Evolutionary conservation across 2,888 invertebrate species (phyloP), one percentile per base, ranked within the genome.

Genomic region (Amphipoea oculea): DNA sequence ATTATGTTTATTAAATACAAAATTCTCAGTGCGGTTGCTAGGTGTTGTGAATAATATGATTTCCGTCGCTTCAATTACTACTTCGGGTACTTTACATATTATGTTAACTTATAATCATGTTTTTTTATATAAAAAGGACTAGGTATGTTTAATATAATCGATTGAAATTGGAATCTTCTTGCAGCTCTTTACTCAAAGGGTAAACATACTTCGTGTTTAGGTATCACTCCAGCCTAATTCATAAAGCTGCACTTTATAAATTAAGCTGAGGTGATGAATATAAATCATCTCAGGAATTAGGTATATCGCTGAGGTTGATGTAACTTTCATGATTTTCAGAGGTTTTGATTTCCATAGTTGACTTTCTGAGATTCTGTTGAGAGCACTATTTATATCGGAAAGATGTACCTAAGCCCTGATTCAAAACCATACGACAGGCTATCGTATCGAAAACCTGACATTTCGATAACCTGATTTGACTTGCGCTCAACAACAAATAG

Each of bases 1-100:
- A 62, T 54, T 63, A 36, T 68, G 51, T 54, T 70, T 80, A 62
- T 51, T 68, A 20, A 3, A 20, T 63, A 63, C 62, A 14, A 4
- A 20, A 36, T 17, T 23, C 12, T 29, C 5, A 7, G 20, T 54
- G 51, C 17, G 2, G 11, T 51, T 76, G 65, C 23, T 36, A 51
- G 4, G 12, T 54, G 6, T 1, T 0, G 2, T 57, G 7, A 29
- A 65, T 36, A 29, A 65, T 36, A 63, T 63, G 9, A 66, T 66
- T 60, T 42, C 23, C 0, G 20, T 7, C 6, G 23, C 2, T 79
- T 63, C 45, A 7, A 65, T 12, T 36, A n/a, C n/a, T n/a, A n/a
- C n/a, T n/a, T n/a, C n/a, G 36, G 4, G 68, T 48, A 40, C 1
- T 60, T 45, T 12, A 29, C 11, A 42, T 9, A 42, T 42, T n/a